Evolutionary conservation across 2,113 vertebrate species (phyloP), one percentile per base, ranked within the genome.

Genomic region (Psittacara wagleri): DNA sequence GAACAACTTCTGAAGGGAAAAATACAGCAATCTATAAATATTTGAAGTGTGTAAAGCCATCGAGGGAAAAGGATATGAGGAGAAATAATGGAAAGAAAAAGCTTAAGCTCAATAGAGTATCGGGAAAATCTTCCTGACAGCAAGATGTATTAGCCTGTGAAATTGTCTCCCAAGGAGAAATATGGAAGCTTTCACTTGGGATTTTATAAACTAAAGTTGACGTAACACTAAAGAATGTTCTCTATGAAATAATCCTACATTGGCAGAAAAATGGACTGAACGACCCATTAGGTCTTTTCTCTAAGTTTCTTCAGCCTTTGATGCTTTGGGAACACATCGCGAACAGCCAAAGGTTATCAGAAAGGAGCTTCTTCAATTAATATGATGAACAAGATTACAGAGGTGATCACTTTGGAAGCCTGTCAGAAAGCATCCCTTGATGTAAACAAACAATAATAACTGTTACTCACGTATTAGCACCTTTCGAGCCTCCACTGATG

Each of bases 131-230:
- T 73, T 91, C 80, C 74, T 92, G 88, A 94, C 86, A 94, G 70
- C 0, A 2, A 96, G 83, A 96, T 94, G 19, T 89, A 96, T 96
- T 93, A 92, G 83, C 74, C 66, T 96, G 83, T 79, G 74, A 96
- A 96, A 86, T 10, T 76, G 80, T 82, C n/a, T 95, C 88, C 66
- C 41, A 96, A 88, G 57, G 80, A 95, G 73, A 93, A 29, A 88
- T 46, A 86, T 46, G 44, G 88, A 94, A 93, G 86, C n/a, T 93
- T 95, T 96, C 90, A 89, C 69, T 51, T 69, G 90, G 86, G 92
- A 96, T 95, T 95, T 93, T 87, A 96, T 94, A 93, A 96, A 76
- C 90, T 79, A 37, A 86, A 93, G 80, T 92, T 94, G 90, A 94
- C 83, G 72, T 84, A 94, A 72, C 83, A 79, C 57, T 83, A 92